Evolutionary conservation across 2,888 invertebrate genomes (phyloP).

Genomic region (Campoplex nolae): DNA sequence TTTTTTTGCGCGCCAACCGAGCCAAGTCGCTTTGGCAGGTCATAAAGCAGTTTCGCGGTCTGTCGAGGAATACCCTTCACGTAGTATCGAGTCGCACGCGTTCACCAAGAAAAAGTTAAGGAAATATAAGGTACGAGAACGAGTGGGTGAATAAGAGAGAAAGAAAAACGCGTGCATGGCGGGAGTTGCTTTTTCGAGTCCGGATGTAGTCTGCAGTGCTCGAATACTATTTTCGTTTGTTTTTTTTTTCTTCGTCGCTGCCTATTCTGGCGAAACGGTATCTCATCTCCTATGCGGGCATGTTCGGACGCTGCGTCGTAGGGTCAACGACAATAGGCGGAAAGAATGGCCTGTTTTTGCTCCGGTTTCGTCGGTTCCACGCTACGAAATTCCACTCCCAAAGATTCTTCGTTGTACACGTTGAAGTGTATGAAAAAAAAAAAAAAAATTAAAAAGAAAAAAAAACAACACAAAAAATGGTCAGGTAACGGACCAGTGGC

Average conservation of each 20-base stretch:
- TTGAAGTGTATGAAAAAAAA: slow-evolving; percentile 31
- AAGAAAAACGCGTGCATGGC: neutral
- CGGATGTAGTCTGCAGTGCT: neutral
- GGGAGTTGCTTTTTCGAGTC: slow-evolving; percentile 44
- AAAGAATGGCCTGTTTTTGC: slow-evolving; percentile 68
- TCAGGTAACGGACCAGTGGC: slow-evolving; percentile 68
- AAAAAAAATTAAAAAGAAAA: slow-evolving; percentile 10
- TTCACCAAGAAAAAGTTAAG: slow-evolving; percentile 9
- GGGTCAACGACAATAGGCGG: slow-evolving; percentile 58
- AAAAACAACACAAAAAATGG: slow-evolving; percentile 55
- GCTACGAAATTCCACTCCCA: slow-evolving; percentile 18
- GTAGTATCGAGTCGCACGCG: slow-evolving; percentile 10
- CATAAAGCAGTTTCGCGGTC: slow-evolving; percentile 73
- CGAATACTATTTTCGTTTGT: neutral
- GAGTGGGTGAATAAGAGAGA: slow-evolving; percentile 3
- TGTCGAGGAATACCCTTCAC: slow-evolving; percentile 32
- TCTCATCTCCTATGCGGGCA: slow-evolving; percentile 17
- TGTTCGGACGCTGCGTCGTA: slow-evolving; percentile 41
- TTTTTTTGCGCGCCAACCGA: slow-evolving; percentile 69
- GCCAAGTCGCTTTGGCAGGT: slow-evolving; percentile 59
- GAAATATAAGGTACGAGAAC: neutral
- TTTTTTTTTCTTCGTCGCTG: slow-evolving; percentile 49
- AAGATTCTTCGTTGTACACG: neutral
- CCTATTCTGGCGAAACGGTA: slow-evolving; percentile 47
- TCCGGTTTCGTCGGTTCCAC: slow-evolving; percentile 57